Conservation (phyloP, 2,113 vertebrate genomes). For the Nycticebus coucang region DNA sequence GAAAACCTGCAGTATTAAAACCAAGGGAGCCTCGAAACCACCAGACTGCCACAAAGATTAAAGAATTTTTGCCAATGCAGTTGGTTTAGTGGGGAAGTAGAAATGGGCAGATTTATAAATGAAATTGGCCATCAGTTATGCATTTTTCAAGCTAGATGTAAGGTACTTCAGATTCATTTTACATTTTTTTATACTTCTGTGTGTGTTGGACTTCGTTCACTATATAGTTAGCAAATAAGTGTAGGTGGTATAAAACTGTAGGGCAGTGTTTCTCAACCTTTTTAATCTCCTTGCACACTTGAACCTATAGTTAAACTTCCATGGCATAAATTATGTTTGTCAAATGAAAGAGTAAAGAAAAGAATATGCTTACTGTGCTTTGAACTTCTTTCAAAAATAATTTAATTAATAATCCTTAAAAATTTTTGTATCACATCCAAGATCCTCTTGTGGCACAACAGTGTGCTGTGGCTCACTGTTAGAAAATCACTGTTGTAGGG, state of each 20-base stretch:
- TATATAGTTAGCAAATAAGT: not conserved
- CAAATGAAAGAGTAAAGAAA: no score
- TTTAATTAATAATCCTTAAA: no score
- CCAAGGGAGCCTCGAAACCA: not conserved
- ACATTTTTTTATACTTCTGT: not conserved
- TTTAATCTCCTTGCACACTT: no score
- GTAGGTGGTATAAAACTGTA: not conserved
- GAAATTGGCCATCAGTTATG: not conserved
- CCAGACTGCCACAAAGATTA: not conserved
- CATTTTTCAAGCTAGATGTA: not conserved
- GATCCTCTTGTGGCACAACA: no score
- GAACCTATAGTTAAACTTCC: no score
- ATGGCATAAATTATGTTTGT: no score
- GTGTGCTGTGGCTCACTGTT: no score
- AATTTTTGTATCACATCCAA: no score
- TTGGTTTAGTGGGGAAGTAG: not conserved
- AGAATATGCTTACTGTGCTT: no score
- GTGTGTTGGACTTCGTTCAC: not conserved
- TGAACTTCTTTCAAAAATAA: no score
- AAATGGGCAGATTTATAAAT: not conserved
- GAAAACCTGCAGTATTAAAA: not conserved
- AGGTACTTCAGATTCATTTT: not conserved
- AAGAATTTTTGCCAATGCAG: not conserved
- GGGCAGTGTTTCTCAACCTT: no score
- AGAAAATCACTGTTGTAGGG: not conserved